A percentile compares a stretch with the other conserved stretches of the same genome.
phyloP scores from a whole-genome alignment of 2,888 invertebrate genomes.

The Lepidocyrtinus sp. region DNA sequence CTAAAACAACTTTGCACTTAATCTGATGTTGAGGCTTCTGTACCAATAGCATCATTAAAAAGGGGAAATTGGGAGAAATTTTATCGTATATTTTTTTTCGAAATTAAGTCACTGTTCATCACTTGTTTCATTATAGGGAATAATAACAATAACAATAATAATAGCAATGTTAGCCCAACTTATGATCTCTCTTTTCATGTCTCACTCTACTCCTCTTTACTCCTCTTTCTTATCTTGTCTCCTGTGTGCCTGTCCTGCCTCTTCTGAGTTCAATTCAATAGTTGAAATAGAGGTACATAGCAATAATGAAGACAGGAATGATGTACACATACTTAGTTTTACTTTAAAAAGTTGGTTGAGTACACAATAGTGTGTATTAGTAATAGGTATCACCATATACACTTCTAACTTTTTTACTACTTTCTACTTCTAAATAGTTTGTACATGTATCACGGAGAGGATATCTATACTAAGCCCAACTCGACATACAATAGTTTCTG shows the following conservation, averaged over 20 bases:
- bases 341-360: conserved; percentile 19
- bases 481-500: neutral
- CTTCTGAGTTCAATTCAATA: conserved; percentile 46
- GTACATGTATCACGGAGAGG: conserved; percentile 4
- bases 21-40: neutral
- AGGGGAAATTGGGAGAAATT: conserved; percentile 6
- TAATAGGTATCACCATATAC: conserved; percentile 3
- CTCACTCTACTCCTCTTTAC: conserved; percentile 35
- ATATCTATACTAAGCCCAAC: conserved; percentile 5
- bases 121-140: conserved; percentile 50
- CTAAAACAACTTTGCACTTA: neutral
- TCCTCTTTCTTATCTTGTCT: conserved; percentile 53
- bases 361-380: conserved; percentile 13
- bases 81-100: neutral
- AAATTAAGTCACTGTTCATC: conserved; percentile 30
- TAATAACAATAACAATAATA: conserved; percentile 58
- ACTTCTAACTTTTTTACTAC: conserved; percentile 1
- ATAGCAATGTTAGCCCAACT: conserved; percentile 60
- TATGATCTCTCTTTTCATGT: conserved; percentile 40
- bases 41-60: neutral
- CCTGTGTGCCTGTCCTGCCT: conserved; percentile 56
- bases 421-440: conserved; percentile 13
- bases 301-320: conserved; percentile 35
- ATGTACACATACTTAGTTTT: conserved; percentile 17
- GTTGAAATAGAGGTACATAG: neutral